A percentile compares a stretch with the other conserved stretches of the same genome.
Evolutionary conservation across 2,888 invertebrate species (phyloP).

Genomic region (Automeris io): DNA sequence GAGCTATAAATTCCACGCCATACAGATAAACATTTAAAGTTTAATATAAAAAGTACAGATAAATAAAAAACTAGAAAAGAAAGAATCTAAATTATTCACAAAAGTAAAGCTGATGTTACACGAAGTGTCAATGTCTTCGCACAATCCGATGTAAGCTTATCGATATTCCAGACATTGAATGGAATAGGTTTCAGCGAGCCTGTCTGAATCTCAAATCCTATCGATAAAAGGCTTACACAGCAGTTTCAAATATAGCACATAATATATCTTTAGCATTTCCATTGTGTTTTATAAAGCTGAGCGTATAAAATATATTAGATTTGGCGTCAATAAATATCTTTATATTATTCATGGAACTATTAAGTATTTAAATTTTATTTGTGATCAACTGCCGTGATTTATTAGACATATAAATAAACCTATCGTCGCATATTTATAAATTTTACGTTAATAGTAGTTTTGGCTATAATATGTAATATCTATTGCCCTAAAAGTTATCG

Average conservation of each 20-base stretch:
- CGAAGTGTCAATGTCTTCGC: background rate
- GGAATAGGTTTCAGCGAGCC: background rate
- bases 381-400: too few species aligned
- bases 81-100: background rate
- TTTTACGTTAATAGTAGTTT: too few species aligned
- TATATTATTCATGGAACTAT: too few species aligned
- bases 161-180: background rate
- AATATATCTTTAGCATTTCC: background rate
- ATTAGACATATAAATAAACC: too few species aligned
- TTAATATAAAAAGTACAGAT: too few species aligned
- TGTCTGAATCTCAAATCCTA: slow-evolving; percentile 1
- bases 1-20: too few species aligned
- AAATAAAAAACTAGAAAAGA: too few species aligned
- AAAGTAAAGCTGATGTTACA: background rate
- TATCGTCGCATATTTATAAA: too few species aligned
- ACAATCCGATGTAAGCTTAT: background rate
- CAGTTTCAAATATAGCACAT: background rate
- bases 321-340: background rate
- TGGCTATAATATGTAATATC: too few species aligned
- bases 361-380: too few species aligned
- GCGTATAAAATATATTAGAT: background rate
- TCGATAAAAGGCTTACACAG: background rate
- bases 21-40: too few species aligned
- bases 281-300: background rate
- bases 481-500: too few species aligned